Evolutionary conservation across 2,888 invertebrate genomes (phyloP).

Genomic region (Drosophila macrothrix): DNA sequence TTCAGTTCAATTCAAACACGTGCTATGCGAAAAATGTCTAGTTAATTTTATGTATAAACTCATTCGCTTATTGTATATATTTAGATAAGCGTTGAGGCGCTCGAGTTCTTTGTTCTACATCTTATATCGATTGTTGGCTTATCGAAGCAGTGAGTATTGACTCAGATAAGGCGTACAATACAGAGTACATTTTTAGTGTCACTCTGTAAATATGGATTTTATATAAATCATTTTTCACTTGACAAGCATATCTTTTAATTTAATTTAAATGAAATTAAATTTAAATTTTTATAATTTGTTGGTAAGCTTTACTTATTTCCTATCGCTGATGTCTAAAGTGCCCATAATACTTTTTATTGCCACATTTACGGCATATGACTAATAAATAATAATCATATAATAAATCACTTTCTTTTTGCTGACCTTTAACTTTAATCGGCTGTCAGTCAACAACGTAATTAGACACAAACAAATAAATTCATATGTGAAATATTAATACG

Average conservation of each 20-base stretch:
- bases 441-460: constrained; percentile 21
- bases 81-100: constrained; percentile 19
- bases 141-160: constrained; percentile 36
- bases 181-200: neutral
- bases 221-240: neutral
- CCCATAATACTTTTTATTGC: neutral
- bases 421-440: constrained; percentile 11
- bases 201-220: neutral
- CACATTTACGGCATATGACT: neutral
- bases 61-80: constrained; percentile 5
- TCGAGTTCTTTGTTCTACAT: constrained; percentile 11
- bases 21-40: constrained; percentile 9
- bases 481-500: constrained; percentile 20
- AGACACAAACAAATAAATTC: neutral
- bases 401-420: constrained; percentile 26
- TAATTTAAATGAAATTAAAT: neutral
- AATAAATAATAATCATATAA: neutral
- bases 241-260: neutral
- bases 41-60: neutral
- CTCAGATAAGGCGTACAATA: constrained; percentile 33
- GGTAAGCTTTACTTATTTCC: neutral
- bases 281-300: neutral
- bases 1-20: constrained; percentile 25
- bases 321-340: neutral
- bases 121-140: constrained; percentile 33